Base-by-base conservation (phyloP, 2,888 invertebrate genomes). In the Cephalotes varians region DNA sequence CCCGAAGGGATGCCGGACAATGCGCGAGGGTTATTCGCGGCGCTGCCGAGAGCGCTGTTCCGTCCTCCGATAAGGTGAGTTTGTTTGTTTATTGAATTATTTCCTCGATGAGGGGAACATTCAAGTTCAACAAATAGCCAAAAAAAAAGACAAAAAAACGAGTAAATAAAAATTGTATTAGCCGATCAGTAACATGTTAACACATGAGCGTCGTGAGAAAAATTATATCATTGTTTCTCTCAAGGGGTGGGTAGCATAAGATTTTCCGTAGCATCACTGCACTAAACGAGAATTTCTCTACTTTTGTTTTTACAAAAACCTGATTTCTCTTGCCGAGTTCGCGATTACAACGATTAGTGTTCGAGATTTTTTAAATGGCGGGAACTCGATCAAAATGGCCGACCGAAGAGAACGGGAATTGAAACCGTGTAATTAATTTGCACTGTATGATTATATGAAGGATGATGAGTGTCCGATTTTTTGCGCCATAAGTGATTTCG, bases 11-110 rank as follows among this genome's bases (percentile, higher is more conserved):
- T n/a, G 31, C 7, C 21, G 21, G 21, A 7, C 21, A 40, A 40
- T 12, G 15, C 12, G 21, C 72, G 40, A 56, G 72, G 31, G 21
- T 44, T 9, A 9, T 1, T 34, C 56, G 21, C n/a, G 31, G 0
- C 34, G 18, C 31, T 25, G 18, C 25, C 5, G 31, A 21, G 21
- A 44, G 0, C 40, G 40, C 31, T 7, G 12, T 9, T 40, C 15
- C 56, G 21, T 34, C 21, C 18, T 21, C 12, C 44, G 77, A 72
- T 56, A 15, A 10, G 44, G 77, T 79, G 25, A 56, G 77, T 40
- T 40, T 28, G 18, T 54, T 77, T 37, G 37, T 28, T 60, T 34
- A 34, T 47, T 49, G 10, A 47, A 31, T 44, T 21, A 47, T 47
- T 56, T 56, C 25, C 6, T 6, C 12, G 4, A 0, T 12, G 10